Base-by-base conservation (phyloP, 1,140 invertebrate species). In the Coenobita brevimanus region DNA sequence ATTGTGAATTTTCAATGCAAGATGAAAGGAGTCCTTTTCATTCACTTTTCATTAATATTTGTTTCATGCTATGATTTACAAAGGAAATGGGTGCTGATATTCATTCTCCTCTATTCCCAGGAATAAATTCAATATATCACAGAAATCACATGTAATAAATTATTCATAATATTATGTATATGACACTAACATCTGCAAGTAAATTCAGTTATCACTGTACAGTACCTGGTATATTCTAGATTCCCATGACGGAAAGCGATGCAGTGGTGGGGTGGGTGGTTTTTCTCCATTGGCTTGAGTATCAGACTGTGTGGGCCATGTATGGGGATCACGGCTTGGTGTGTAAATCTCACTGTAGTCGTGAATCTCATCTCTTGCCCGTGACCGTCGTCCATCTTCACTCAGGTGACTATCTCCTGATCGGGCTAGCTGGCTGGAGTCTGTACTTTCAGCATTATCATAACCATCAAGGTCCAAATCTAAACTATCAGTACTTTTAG, bases 341-440 rank as follows among this genome's bases (percentile, higher is more conserved):
- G 97, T 98, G 91, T 98, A 98, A 87, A 98, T 98, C 93, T 98
- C 97, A 8, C 97, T 97, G 92, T 98, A 98, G 92, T 98, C 97
- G 97, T 91, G 89, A n/a, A 41, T 36, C 60, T 90, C 89, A 41
- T 90, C 89, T 64, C 83, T 85, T 21, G 76, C 89, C n/a, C 82
- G 50, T 81, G 85, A 67, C 24, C 82, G 54, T 41, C 82, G 24
- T 24, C 82, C 87, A 50, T 88, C 85, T 46, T 87, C 78, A 46
- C 79, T 82, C 24, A 84, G 27, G 57, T 79, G 73, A 50, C 85
- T 89, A 21, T 89, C 82, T 3, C 78, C 85, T 13, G 78, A 89
- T 43, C 79, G 83, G 10, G 71, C 69, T 36, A 89, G 78, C 64
- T 90, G 86, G 81, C 83, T 81, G 27, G 82, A 76, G 43, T 86